Evolutionary conservation across 2,888 invertebrate genomes (phyloP).

Genomic region (Callyntrura guangdongensis): DNA sequence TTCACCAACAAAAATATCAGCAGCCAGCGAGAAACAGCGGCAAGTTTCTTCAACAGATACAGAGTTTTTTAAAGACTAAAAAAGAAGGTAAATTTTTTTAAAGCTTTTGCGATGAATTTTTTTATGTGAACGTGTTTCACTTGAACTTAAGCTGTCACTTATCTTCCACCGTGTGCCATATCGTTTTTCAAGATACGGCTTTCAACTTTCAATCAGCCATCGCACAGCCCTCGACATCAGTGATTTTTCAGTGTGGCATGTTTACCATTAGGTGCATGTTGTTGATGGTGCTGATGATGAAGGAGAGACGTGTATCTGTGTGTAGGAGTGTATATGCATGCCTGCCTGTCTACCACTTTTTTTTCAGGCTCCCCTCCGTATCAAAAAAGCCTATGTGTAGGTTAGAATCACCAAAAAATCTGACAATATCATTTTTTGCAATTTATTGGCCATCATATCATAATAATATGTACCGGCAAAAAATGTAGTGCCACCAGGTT

Average conservation of each 20-base stretch:
- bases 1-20: not conserved
- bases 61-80: not conserved
- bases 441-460: slow-evolving; percentile 57
- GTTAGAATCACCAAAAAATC: slow-evolving; percentile 21
- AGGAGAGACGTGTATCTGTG: not conserved
- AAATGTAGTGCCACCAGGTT: slow-evolving; percentile 30
- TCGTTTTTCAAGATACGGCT: slow-evolving; percentile 41
- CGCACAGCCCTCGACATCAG: not conserved
- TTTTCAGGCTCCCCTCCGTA: not conserved
- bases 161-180: not conserved
- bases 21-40: not conserved
- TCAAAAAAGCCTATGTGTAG: not conserved
- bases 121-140: slow-evolving; percentile 44
- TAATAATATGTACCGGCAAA: slow-evolving; percentile 4
- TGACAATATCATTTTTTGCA: slow-evolving; percentile 56
- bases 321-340: too few species aligned
- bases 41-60: not conserved
- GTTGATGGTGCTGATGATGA: not conserved
- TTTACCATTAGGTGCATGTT: not conserved
- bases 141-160: slow-evolving; percentile 32
- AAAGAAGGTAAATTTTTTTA: slow-evolving; percentile 6
- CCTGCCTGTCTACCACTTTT: not conserved
- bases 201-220: slow-evolving; percentile 43
- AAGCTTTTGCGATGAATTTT: slow-evolving; percentile 19
- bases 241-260: not conserved